phyloP scores from a whole-genome alignment of 2,113 vertebrate species.

The Amia ocellicauda region DNA sequence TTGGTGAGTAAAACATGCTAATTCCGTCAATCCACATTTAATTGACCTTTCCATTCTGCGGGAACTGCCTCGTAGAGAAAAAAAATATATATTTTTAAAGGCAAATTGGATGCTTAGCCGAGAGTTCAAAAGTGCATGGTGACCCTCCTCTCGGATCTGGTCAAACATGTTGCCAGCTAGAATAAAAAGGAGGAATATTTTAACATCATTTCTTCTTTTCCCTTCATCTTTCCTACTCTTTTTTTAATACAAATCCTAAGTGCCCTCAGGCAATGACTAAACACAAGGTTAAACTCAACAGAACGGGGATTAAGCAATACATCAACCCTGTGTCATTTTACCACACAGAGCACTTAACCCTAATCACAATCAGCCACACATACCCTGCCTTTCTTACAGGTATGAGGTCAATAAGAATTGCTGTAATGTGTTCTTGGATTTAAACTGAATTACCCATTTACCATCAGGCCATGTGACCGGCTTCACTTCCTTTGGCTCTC shows the following conservation, averaged over 20 bases:
- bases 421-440: not conserved
- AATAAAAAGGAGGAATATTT: slow-evolving; percentile 22
- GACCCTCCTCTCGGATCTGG: slow-evolving; percentile 38
- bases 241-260: slow-evolving; percentile 34
- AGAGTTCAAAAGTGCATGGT: slow-evolving; percentile 60
- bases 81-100: slow-evolving; percentile 36
- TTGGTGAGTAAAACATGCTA: slow-evolving; percentile 29
- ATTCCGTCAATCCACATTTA: slow-evolving; percentile 35
- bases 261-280: slow-evolving; percentile 30
- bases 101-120: slow-evolving; percentile 17
- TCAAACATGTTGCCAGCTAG: slow-evolving; percentile 18
- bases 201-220: slow-evolving; percentile 13
- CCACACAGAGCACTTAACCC: slow-evolving; percentile 36
- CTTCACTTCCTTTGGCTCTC: slow-evolving; percentile 12
- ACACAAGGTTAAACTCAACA: slow-evolving; percentile 48
- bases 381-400: slow-evolving; percentile 31
- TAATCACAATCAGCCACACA: slow-evolving; percentile 60
- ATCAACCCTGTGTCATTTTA: slow-evolving; percentile 48
- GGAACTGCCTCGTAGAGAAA: slow-evolving; percentile 32
- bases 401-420: not conserved
- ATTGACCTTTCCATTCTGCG: slow-evolving; percentile 24
- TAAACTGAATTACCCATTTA: slow-evolving; percentile 26
- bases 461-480: slow-evolving; percentile 51
- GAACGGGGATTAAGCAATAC: slow-evolving; percentile 27
- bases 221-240: slow-evolving; percentile 17